Evolutionary conservation across 2,113 vertebrate species (phyloP).

Genomic region (Daboia siamensis): DNA sequence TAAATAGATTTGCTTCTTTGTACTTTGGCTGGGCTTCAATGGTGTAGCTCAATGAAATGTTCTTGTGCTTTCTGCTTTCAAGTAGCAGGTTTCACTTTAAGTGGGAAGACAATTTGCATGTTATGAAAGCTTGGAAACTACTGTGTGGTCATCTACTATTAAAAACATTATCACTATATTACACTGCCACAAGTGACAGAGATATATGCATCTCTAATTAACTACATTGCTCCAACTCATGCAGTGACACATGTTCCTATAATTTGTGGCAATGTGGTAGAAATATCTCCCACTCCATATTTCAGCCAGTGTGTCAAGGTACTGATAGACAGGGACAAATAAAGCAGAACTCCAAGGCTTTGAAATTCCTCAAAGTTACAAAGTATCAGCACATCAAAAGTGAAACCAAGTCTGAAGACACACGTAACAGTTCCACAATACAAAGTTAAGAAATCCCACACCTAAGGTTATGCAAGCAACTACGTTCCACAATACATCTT

Average conservation of each 20-base stretch:
- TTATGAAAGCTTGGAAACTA: not conserved
- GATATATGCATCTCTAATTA: not conserved
- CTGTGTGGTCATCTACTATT: not conserved
- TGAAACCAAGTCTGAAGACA: too few species aligned
- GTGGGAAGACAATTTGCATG: not conserved
- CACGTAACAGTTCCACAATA: too few species aligned
- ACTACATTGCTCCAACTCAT: not conserved
- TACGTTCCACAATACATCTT: too few species aligned
- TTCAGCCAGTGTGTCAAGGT: not conserved
- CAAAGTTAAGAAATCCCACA: too few species aligned
- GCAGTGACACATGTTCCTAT: not conserved
- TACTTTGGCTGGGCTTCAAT: not conserved
- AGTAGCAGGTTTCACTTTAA: not conserved
- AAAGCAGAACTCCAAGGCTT: too few species aligned
- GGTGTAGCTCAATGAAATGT: not conserved
- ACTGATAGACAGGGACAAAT: too few species aligned
- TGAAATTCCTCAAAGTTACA: too few species aligned
- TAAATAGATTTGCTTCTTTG: not conserved
- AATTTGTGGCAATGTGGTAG: not conserved
- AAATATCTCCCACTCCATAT: not conserved
- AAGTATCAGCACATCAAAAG: too few species aligned
- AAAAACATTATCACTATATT: not conserved
- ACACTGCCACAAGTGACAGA: not conserved
- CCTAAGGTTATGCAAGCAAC: too few species aligned
- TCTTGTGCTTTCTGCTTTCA: not conserved